These are phyloP conservation scores for Eudemis profundana DNA, from an alignment of 2,888 invertebrate species.

Conservation along the genomic window DNA sequence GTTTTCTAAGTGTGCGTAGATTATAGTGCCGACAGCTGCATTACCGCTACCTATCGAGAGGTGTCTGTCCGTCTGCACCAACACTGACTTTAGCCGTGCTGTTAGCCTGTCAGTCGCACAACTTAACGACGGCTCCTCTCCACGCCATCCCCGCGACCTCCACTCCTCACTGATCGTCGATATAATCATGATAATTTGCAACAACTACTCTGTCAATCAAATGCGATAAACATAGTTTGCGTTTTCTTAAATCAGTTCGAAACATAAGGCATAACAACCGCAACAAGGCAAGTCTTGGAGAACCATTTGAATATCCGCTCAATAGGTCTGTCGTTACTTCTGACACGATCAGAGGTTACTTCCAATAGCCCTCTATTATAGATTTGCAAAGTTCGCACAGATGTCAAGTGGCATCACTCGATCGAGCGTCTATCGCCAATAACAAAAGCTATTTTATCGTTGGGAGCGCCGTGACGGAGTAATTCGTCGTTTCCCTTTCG, in stretches of 20 bases:
- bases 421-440: conserved; percentile 65
- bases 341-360: conserved; percentile 32
- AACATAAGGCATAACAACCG: conserved; percentile 19
- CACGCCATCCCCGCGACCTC: conserved; percentile 59
- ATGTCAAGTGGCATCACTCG: conserved; percentile 61
- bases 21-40: conserved; percentile 39
- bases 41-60: conserved; percentile 27
- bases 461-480: conserved; percentile 78
- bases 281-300: conserved; percentile 12
- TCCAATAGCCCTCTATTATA: conserved; percentile 23
- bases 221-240: conserved; percentile 53
- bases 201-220: conserved; percentile 64
- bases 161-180: conserved; percentile 45
- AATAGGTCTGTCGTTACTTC: conserved; percentile 34
- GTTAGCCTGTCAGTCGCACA: conserved; percentile 64
- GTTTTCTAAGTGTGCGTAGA: conserved; percentile 28
- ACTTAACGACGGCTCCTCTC: conserved; percentile 69
- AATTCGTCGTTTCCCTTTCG: conserved; percentile 83
- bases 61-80: conserved; percentile 32
- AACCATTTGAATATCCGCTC: conserved; percentile 28
- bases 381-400: conserved; percentile 55
- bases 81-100: conserved; percentile 33
- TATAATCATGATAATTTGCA: conserved; percentile 64
- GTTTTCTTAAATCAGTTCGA: conserved; percentile 36
- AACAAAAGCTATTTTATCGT: conserved; percentile 75